Evolutionary conservation across 2,797 vertebrate genomes (phyloP), one percentile per base, ranked within the genome.

Genomic region (Sebastes iracundus): DNA sequence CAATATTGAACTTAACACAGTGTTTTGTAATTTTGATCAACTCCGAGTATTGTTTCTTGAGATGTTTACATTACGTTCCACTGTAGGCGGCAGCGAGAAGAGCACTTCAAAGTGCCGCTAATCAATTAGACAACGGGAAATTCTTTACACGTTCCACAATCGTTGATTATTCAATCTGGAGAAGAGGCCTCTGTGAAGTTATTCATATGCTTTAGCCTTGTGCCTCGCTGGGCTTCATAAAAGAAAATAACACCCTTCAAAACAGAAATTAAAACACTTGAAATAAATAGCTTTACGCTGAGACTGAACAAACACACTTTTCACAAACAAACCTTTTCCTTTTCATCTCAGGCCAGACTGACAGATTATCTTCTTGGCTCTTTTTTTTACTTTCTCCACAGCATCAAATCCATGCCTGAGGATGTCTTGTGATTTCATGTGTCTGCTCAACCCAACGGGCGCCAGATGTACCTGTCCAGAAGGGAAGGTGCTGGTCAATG

Each of bases 381-480:
- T 53, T 52, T 56, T 46, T 42, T 33, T 66, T 16, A 7, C 1
- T 85, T 27, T 80, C 64, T 81, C 72, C 7, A 81, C 91, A 99
- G 98, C 97, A 42, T 95, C 96, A 61, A 99, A 99, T 90, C 97
- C 98, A 1, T 99, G 98, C 88, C 91, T 96, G 88, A 96, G 96
- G 74, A 96, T 97, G 94, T 95, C 91, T 0, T 99, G 98, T 88
- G 98, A 98, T 72, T 99, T 99, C 89, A 97, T 99, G 94, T 99
- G 99, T 93, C 94, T 99, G 80, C 96, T 99, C 42, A 99, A 98
- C 90, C 98, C 98, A 72, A 94, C 93, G 70, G 98, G 99, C 32
- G 97, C 97, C 81, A 96, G 96, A 2, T 99, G 99, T 88, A 95
- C 95, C 72, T 99, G 99, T 94, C 97, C 98, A 56, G 98, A 99